Percentiles rank a stretch among this genome's conserved stretches.
Conservation (phyloP, 1,140 invertebrate genomes). For the Macrosteles quadrilineatus region DNA sequence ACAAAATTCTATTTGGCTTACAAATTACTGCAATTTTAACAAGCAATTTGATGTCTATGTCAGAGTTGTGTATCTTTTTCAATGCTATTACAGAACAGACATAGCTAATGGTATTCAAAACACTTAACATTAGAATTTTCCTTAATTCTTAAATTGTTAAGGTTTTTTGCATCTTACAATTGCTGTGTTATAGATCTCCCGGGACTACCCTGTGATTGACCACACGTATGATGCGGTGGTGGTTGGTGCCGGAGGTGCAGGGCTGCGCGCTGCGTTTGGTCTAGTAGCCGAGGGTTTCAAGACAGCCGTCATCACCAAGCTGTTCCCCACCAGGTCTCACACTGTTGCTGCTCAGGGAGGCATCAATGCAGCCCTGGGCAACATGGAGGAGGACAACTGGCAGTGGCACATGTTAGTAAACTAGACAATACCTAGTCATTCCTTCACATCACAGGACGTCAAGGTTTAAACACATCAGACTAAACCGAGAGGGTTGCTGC, state of each 20-base stretch:
- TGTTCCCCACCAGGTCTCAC: slow-evolving; percentile 96
- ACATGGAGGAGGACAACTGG: slow-evolving; percentile 98
- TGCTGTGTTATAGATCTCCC: slow-evolving; percentile 46
- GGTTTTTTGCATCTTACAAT: no score
- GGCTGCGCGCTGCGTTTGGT: slow-evolving; percentile 93
- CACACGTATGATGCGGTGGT: slow-evolving; percentile 97
- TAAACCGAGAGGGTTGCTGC: no score
- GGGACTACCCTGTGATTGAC: slow-evolving; percentile 86
- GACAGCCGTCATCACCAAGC: slow-evolving; percentile 95
- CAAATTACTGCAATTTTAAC: no score
- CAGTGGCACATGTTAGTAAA: slow-evolving; percentile 98
- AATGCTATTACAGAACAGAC: no score
- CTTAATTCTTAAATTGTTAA: no score
- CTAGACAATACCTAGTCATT: background rate
- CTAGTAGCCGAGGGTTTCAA: slow-evolving; percentile 94
- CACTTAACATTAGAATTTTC: no score
- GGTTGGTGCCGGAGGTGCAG: slow-evolving; percentile 96
- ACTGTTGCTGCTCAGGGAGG: slow-evolving; percentile 98
- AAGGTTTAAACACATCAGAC: no score
- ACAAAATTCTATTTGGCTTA: no score
- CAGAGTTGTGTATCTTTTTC: no score
- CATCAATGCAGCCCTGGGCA: slow-evolving; percentile 80
- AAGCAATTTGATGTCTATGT: no score
- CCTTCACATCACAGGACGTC: no score
- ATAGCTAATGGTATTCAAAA: no score